These are phyloP conservation scores for Fabriciana adippe DNA, from an alignment of 2,888 invertebrate genomes.

Conservation along the genomic window DNA sequence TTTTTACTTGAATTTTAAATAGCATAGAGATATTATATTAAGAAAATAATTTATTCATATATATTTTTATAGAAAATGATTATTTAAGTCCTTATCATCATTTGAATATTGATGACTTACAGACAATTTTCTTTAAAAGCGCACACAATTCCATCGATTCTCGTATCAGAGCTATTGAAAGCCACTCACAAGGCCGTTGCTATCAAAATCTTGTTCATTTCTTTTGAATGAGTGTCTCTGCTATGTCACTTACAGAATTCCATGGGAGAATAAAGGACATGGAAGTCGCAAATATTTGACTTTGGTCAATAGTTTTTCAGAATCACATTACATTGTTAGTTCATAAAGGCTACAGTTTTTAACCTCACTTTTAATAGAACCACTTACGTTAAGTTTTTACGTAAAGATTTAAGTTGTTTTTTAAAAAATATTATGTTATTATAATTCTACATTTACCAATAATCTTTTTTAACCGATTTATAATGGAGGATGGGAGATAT, in stretches of 20 bases:
- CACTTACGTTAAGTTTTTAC: too few relatives aligned
- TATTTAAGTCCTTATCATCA: too few relatives aligned
- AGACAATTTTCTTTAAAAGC: slow-evolving; percentile 20
- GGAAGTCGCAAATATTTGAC: slow-evolving; percentile 11
- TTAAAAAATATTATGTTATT: too few relatives aligned
- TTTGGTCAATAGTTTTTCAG: background rate
- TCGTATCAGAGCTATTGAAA: slow-evolving; percentile 36
- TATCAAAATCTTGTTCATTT: slow-evolving; percentile 55
- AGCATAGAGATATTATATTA: background rate
- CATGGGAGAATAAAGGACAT: slow-evolving; percentile 15
- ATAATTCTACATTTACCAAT: too few relatives aligned
- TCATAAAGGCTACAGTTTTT: background rate
- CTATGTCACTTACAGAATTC: slow-evolving; percentile 47
- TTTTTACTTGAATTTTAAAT: background rate
- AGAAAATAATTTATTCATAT: background rate
- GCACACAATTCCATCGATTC: slow-evolving; percentile 33
- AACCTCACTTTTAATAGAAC: too few relatives aligned
- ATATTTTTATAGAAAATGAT: background rate
- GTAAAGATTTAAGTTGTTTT: too few relatives aligned
- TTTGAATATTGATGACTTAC: background rate
- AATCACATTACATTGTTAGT: background rate
- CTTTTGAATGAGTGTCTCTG: slow-evolving; percentile 52
- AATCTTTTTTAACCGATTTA: too few relatives aligned
- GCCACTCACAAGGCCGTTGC: slow-evolving; percentile 48
- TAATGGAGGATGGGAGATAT: too few relatives aligned